A percentile compares a stretch with the other conserved stretches of the same genome.
Evolutionary conservation across 2,888 invertebrate genomes (phyloP).

Genomic region (Anoplius nigerrimus): DNA sequence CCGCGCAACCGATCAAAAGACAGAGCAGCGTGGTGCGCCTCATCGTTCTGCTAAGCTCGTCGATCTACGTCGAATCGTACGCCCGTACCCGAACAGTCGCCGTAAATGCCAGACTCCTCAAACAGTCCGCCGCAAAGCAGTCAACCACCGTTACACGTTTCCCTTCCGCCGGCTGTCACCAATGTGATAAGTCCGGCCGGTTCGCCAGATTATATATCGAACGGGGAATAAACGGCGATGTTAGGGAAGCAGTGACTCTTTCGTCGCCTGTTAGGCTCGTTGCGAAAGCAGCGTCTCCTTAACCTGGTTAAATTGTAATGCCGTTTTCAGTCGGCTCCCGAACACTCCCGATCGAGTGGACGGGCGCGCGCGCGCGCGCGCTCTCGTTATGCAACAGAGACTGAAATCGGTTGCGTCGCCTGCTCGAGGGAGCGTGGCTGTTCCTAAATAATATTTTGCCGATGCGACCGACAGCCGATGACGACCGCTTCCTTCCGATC

Average conservation of each 20-base stretch:
- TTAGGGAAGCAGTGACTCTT: conserved; percentile 62
- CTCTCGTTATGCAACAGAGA: conserved; percentile 53
- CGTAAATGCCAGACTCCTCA: no score
- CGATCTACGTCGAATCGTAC: not conserved
- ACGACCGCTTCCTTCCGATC: conserved; percentile 1
- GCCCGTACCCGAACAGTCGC: not conserved
- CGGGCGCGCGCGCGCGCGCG: not conserved
- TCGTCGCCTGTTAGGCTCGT: conserved; percentile 55
- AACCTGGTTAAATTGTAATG: conserved; percentile 63
- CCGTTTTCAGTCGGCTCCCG: conserved; percentile 47
- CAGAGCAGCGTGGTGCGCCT: conserved; percentile 30
- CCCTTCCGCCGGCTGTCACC: conserved; percentile 45
- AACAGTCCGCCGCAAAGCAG: no score
- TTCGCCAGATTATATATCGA: conserved; percentile 67
- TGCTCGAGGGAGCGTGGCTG: conserved; percentile 47
- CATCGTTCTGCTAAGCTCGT: conserved; percentile 25
- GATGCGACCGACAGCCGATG: not conserved
- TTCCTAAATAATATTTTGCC: conserved; percentile 34
- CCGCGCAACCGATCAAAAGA: conserved; percentile 15
- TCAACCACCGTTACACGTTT: conserved; percentile 20
- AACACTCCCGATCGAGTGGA: conserved; percentile 45
- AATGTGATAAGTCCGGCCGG: conserved; percentile 55
- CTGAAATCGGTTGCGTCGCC: conserved; percentile 55
- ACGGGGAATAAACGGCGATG: conserved; percentile 62
- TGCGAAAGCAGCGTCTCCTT: conserved; percentile 68